Evolutionary conservation across 2,888 invertebrate genomes (phyloP), one percentile per base, ranked within the genome.

Genomic region (Cephonodes hylas): DNA sequence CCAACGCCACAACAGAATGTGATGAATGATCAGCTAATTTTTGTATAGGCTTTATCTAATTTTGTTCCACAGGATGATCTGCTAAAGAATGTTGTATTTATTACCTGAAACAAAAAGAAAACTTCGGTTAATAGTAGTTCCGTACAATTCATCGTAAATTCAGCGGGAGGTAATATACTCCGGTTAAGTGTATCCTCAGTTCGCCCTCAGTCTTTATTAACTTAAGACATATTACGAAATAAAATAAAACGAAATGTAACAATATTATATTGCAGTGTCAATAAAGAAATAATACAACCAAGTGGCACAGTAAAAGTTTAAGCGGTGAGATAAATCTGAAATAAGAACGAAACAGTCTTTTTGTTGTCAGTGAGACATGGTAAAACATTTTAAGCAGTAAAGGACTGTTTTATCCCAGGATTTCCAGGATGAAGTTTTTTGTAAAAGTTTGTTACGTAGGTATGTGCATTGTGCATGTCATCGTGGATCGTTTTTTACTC

Each of bases 41-140:
- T n/a, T n/a, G n/a, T n/a, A n/a, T n/a, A n/a, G n/a, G n/a, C n/a
- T n/a, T n/a, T n/a, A n/a, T n/a, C n/a, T n/a, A n/a, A n/a, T n/a
- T n/a, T 0, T n/a, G 38, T 13, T n/a, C 2, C 38, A 38, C 8
- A 38, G 10, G 38, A 38, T 38, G 13, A 13, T 1, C 0, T 2
- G 0, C 5, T 3, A 27, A 31, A n/a, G 18, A 18, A 15, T 15
- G 48, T 3, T 18, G 10, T 27, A 53, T 53, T 53, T 27, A 53
- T 53, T 53, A 53, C 53, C 53, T 53, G 53, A 18, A 53, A 48
- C 48, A 53, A 53, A 53, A 4, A 48, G 27, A 25, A 3, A 22
- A 8, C 8, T 2, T 22, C 10, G 20, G 2, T 38, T 38, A 38
- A 38, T 38, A 38, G 4, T 38, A n/a, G 38, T 38, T 3, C 3